These are phyloP conservation scores for Gallinago undulata DNA, from an alignment of 2,113 vertebrate genomes.

Conservation along the genomic window DNA sequence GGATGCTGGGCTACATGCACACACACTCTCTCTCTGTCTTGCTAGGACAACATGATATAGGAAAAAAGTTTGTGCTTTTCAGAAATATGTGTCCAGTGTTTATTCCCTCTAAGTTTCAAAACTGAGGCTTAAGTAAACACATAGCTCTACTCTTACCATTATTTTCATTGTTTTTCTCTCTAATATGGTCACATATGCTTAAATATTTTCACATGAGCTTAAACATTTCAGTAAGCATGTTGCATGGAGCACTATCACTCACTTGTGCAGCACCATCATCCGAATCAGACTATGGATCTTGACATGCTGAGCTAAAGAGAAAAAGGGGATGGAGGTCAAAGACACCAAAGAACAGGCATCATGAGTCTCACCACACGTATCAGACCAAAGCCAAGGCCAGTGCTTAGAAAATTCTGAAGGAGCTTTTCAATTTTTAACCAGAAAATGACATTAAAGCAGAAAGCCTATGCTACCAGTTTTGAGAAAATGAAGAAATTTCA, in stretches of 20 bases:
- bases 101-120: background rate
- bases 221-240: background rate
- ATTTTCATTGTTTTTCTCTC: background rate
- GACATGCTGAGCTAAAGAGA: background rate
- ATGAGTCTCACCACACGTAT: background rate
- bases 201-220: background rate
- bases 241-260: background rate
- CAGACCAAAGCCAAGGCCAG: background rate
- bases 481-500: background rate
- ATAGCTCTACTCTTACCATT: background rate
- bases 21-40: background rate
- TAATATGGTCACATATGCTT: background rate
- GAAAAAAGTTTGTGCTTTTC: background rate
- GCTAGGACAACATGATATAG: background rate
- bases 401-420: background rate
- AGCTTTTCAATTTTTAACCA: background rate
- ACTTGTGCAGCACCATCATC: background rate
- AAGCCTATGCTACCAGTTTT: background rate
- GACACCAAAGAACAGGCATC: background rate
- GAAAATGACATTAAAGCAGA: background rate
- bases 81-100: background rate
- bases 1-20: background rate
- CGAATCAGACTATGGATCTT: background rate
- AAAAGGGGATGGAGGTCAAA: background rate
- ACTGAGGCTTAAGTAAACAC: background rate